Conservation (phyloP, 2,888 invertebrate species). For the Stenodema calcarata region DNA sequence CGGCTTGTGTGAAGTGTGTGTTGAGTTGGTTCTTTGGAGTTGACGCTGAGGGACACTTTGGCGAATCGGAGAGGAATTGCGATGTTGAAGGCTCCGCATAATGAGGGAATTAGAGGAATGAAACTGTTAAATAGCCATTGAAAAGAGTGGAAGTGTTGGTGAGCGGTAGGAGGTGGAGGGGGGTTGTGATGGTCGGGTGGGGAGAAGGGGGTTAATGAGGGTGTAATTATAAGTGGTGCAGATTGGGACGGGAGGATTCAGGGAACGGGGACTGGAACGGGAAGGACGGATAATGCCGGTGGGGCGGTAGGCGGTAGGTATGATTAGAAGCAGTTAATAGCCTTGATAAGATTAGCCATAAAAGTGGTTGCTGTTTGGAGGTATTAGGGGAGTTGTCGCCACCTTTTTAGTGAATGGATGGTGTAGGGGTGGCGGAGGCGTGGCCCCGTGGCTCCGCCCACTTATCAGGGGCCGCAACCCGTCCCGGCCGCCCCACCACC, state of each 20-base stretch:
- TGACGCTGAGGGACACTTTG: too few species aligned
- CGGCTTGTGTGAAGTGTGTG: not conserved
- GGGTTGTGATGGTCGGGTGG: not conserved
- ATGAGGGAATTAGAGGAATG: constrained; percentile 3
- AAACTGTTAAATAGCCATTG: constrained; percentile 20
- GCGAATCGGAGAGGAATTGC: too few species aligned
- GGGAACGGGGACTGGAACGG: not conserved
- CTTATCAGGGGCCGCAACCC: not conserved
- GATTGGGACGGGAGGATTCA: not conserved
- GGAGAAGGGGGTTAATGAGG: constrained; percentile 20
- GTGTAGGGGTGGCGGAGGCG: constrained; percentile 34
- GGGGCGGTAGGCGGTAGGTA: not conserved
- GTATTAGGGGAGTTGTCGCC: constrained; percentile 53
- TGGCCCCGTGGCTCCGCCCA: constrained; percentile 13
- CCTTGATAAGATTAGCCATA: constrained; percentile 54
- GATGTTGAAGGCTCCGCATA: not conserved
- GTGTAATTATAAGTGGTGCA: constrained; percentile 9
- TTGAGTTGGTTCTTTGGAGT: too few species aligned
- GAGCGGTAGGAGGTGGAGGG: not conserved
- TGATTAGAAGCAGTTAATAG: constrained; percentile 54
- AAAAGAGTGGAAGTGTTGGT: not conserved
- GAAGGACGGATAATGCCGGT: not conserved
- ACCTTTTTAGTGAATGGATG: constrained; percentile 51
- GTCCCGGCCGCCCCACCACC: too few species aligned
- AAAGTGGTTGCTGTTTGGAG: constrained; percentile 49